Base-by-base conservation (phyloP, 2,888 invertebrate species). In the Rotaria macrura region DNA sequence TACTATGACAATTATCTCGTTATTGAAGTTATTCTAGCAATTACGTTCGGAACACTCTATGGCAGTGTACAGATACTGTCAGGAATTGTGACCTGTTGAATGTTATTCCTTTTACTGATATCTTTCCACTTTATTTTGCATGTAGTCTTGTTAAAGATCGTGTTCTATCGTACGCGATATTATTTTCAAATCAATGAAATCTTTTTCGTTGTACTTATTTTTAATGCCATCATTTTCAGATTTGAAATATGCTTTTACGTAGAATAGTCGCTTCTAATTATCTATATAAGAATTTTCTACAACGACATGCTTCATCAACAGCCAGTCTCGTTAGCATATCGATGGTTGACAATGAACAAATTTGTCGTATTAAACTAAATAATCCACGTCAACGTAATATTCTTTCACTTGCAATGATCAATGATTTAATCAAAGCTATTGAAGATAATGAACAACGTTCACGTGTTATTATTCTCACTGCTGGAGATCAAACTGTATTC, bases 401-500 rank as follows among this genome's bases (percentile, higher is more conserved):
- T 49, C 43, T 86, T 9, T 84, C 84, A 14, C 34, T 86, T 40
- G 86, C 84, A 43, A 86, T 86, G 86, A 86, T 86, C 6, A 29
- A 83, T 47, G 38, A 52, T n/a, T 40, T 86, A 4, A 54, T 52
- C 34, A 47, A 85, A 84, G 49, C 72, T 7, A 54, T 86, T 25
- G 79, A 79, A 17, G n/a, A 84, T 52, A 74, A 84, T 17, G 84
- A 86, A 25, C 25, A 83, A 34, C 20, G 29, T 25, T 83, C 79
- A 52, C 54, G 84, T 54, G 84, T 86, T 14, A 47, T 86, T 25
- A 74, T 86, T 17, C 43, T 86, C 17, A 52, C 57, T 25, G 85
- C 86, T n/a, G 83, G 84, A 29, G 83, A 84, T 85, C 49, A 57
- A 20, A 86, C 55, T 40, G 94, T 96, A 3, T 98, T 96, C 92